phyloP scores from a whole-genome alignment of 2,113 vertebrate genomes.

The Psettodes erumei region DNA sequence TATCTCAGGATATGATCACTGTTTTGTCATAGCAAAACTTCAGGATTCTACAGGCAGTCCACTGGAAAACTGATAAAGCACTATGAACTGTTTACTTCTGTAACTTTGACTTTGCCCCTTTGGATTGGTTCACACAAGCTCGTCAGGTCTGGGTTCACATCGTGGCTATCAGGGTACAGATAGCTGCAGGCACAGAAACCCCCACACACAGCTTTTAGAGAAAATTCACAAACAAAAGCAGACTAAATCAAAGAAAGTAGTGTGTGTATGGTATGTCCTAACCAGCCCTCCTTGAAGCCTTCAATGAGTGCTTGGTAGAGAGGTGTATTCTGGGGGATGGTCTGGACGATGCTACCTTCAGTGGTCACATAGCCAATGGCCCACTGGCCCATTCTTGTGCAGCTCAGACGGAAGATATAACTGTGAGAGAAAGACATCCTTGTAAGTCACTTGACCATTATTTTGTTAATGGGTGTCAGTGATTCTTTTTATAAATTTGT shows the following conservation, averaged over 20 bases:
- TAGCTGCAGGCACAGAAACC: constrained; percentile 81
- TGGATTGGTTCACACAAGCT: constrained; percentile 67
- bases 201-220: constrained; percentile 19
- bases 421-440: constrained; percentile 62
- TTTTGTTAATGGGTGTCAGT: background rate
- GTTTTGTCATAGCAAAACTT: constrained; percentile 3
- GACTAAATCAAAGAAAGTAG: background rate
- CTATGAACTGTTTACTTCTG: constrained; percentile 78
- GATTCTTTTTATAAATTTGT: no score
- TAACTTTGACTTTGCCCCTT: constrained; percentile 78
- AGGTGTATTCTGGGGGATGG: constrained; percentile 85
- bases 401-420: constrained; percentile 91
- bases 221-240: background rate
- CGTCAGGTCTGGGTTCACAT: constrained; percentile 84
- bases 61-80: constrained; percentile 12
- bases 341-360: constrained; percentile 85
- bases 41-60: background rate
- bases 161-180: constrained; percentile 87
- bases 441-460: background rate
- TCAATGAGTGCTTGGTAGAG: constrained; percentile 85
- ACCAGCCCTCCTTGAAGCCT: constrained; percentile 87
- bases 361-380: constrained; percentile 88
- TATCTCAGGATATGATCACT: constrained; percentile 6
- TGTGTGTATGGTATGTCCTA: constrained; percentile 57
- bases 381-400: constrained; percentile 90